Base-by-base conservation (phyloP, 2,888 invertebrate species). In the Sarcophaga rosellei region DNA sequence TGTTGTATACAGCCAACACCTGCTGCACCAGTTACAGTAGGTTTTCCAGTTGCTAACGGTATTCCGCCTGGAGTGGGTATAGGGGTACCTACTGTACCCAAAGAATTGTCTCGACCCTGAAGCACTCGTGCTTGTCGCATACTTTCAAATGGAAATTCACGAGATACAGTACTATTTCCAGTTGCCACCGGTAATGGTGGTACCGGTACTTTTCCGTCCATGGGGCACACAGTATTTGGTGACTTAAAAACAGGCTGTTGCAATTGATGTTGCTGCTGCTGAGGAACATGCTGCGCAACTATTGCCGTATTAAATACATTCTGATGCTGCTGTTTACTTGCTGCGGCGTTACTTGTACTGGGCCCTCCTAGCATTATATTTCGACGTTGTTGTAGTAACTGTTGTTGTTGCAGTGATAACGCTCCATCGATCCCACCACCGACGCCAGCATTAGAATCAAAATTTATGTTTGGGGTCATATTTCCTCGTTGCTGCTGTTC, bases 41-140 rank as follows among this genome's bases (percentile, higher is more conserved):
- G 69, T 57, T 82, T 80, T 20, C 77, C 84, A 20, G 73, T 68
- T 10, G 87, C 79, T 81, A 79, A 81, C 62, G 76, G 80, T 84
- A 85, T 86, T 61, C 87, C 87, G 25, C 82, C 89, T 59, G 82
- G 88, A 69, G 75, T 92, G 81, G 79, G 70, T 44, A 78, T 63
- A 61, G 73, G 15, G 63, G 76, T 20, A 2, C 80, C 81, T 3
- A 78, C 87, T 75, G 90, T 87, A 92, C 94, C 94, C 89, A 95
- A 90, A 63, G 95, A 94, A 88, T 95, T 94, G 91, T 95, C 96
- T 90, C 96, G 95, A 90, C 95, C 95, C 91, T 97, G 97, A 93
- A 97, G 96, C 73, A 97, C 97, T 92, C 97, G 95, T 87, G 97
- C 97, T 91, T 97, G 97, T 69, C 97, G 97, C 98, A 98, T 98